phyloP scores from a whole-genome alignment of 2,888 invertebrate species.

The Myopa testacea region DNA sequence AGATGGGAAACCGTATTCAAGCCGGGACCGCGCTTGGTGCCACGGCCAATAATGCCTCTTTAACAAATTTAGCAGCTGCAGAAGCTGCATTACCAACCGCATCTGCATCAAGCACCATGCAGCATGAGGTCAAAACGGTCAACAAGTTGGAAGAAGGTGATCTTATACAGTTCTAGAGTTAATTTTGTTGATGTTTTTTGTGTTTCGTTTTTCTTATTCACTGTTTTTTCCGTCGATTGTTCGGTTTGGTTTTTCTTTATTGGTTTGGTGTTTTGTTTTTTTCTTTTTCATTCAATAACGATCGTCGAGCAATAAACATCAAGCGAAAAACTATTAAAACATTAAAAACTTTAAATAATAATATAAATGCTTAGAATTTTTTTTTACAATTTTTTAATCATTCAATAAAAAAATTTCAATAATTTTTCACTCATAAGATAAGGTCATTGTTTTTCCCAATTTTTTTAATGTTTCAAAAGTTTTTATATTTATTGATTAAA shows the following conservation, averaged over 20 bases:
- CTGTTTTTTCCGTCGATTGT: no score
- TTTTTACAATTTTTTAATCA: no score
- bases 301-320: no score
- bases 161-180: conserved; percentile 66
- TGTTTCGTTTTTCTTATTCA: conserved; percentile 32
- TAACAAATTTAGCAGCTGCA: not conserved
- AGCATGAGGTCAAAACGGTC: conserved; percentile 10
- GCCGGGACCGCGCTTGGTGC: conserved; percentile 72
- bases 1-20: conserved; percentile 68
- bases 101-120: not conserved
- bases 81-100: conserved; percentile 16
- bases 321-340: not conserved
- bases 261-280: not conserved
- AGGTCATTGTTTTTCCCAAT: no score
- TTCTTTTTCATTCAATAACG: no score
- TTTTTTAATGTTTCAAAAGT: no score
- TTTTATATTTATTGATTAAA: no score
- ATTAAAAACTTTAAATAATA: no score
- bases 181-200: conserved; percentile 29
- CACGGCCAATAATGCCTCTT: conserved; percentile 70
- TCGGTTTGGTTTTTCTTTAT: conserved; percentile 27
- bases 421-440: no score
- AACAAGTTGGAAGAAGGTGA: conserved; percentile 75
- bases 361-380: no score
- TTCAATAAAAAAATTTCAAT: no score